phyloP scores from a whole-genome alignment of 2,113 vertebrate species.

The Etheostoma cragini region DNA sequence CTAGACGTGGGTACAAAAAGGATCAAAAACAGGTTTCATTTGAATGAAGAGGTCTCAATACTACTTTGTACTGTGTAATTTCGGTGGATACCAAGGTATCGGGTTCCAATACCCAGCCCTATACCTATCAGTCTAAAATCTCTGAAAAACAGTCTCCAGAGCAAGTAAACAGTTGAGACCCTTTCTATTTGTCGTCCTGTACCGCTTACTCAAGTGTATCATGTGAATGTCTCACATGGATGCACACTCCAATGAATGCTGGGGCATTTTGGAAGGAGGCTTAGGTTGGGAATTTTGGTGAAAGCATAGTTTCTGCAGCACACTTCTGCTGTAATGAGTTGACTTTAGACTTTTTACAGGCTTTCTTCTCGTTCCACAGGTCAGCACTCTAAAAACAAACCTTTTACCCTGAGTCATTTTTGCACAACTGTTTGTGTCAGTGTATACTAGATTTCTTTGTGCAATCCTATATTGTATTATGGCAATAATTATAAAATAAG shows the following conservation, averaged over 20 bases:
- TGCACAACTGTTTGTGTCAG: slow-evolving; percentile 9
- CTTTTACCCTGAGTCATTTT: slow-evolving; percentile 7
- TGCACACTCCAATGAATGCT: slow-evolving; percentile 44
- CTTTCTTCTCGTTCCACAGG: slow-evolving; percentile 16
- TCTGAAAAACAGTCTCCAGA: background rate
- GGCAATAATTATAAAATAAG: background rate
- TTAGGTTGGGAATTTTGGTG: slow-evolving; percentile 21
- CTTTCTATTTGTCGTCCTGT: slow-evolving; percentile 9
- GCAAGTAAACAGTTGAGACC: background rate
- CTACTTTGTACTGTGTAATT: too few relatives aligned
- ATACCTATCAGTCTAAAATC: slow-evolving; percentile 6
- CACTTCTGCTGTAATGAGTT: slow-evolving; percentile 40
- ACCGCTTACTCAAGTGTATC: background rate
- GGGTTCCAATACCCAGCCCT: too few relatives aligned
- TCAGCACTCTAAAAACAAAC: slow-evolving; percentile 22
- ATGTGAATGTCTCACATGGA: slow-evolving; percentile 39
- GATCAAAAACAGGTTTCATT: too few relatives aligned
- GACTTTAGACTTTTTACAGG: slow-evolving; percentile 48
- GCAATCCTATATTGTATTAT: background rate
- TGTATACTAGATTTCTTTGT: too few relatives aligned
- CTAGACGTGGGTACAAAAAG: too few relatives aligned
- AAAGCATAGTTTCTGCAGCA: slow-evolving; percentile 36
- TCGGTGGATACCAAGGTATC: too few relatives aligned
- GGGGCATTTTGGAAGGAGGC: background rate
- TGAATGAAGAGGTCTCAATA: too few relatives aligned